Evolutionary conservation across 2,888 invertebrate genomes (phyloP).

Genomic region (Rosalia funebris): DNA sequence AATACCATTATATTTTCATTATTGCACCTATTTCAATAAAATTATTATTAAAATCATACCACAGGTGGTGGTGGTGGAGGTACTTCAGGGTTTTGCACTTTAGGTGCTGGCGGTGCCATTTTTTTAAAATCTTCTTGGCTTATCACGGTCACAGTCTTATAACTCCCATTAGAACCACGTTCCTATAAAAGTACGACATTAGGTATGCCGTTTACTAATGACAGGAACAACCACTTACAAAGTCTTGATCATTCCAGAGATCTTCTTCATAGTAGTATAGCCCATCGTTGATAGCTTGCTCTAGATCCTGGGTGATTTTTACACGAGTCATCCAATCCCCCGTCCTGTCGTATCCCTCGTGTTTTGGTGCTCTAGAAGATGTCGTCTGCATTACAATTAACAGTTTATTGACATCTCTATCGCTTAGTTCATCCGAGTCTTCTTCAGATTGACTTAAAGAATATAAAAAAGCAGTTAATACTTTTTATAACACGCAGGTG

Average conservation of each 20-base stretch:
- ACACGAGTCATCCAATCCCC: constrained; percentile 90
- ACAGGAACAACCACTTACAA: constrained; percentile 38
- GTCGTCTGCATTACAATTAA: constrained; percentile 89
- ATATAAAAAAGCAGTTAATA: too few relatives aligned
- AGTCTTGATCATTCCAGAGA: constrained; percentile 75
- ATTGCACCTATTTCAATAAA: background rate
- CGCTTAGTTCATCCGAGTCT: constrained; percentile 90
- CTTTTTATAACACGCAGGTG: background rate
- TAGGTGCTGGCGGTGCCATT: constrained; percentile 73
- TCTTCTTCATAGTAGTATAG: constrained; percentile 96
- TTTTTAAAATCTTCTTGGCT: constrained; percentile 89
- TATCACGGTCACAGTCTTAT: constrained; percentile 89
- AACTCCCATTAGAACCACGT: constrained; percentile 68
- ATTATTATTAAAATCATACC: constrained; percentile 22
- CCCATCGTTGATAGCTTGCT: constrained; percentile 97
- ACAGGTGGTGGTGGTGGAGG: constrained; percentile 83
- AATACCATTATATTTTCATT: background rate
- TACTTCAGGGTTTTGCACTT: constrained; percentile 76
- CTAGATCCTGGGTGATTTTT: constrained; percentile 94
- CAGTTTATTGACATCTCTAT: constrained; percentile 91
- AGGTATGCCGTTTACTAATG: background rate
- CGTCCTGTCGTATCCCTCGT: constrained; percentile 90
- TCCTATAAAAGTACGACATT: constrained; percentile 56
- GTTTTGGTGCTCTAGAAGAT: constrained; percentile 73
- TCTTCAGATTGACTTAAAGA: constrained; percentile 76